These are phyloP conservation scores for Picathartes gymnocephalus DNA, from an alignment of 2,113 vertebrate genomes.

Conservation along the genomic window DNA sequence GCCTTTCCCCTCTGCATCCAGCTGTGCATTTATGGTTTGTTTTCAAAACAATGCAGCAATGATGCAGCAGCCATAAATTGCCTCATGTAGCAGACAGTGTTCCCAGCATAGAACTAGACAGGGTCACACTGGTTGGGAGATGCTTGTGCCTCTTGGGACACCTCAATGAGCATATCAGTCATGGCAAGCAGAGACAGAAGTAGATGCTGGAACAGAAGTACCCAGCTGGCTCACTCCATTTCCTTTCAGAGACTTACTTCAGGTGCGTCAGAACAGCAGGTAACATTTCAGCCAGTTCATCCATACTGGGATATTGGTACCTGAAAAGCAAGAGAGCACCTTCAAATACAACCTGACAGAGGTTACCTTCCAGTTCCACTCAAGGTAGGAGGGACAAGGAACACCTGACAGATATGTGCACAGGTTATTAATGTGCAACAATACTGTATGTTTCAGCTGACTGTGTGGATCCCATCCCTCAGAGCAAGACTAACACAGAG, in stretches of 20 bases:
- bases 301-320: conserved; percentile 94
- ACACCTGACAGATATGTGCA: background rate
- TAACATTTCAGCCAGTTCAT: conserved; percentile 92
- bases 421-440: background rate
- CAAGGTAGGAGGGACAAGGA: background rate
- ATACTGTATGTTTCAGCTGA: background rate
- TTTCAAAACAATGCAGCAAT: background rate
- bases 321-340: conserved; percentile 66
- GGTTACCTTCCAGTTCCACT: background rate
- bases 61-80: background rate
- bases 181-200: background rate
- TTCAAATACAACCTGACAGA: background rate
- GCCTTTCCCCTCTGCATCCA: background rate
- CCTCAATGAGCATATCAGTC: background rate
- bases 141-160: background rate
- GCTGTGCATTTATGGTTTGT: background rate
- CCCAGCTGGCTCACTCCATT: background rate
- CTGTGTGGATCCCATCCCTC: background rate
- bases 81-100: background rate
- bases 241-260: conserved; percentile 75
- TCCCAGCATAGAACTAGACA: background rate
- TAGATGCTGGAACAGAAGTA: background rate
- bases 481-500: background rate
- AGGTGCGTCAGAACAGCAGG: conserved; percentile 86
- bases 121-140: background rate